Evolutionary conservation across 2,888 invertebrate species (phyloP).

Genomic region (Polyommatus icarus): DNA sequence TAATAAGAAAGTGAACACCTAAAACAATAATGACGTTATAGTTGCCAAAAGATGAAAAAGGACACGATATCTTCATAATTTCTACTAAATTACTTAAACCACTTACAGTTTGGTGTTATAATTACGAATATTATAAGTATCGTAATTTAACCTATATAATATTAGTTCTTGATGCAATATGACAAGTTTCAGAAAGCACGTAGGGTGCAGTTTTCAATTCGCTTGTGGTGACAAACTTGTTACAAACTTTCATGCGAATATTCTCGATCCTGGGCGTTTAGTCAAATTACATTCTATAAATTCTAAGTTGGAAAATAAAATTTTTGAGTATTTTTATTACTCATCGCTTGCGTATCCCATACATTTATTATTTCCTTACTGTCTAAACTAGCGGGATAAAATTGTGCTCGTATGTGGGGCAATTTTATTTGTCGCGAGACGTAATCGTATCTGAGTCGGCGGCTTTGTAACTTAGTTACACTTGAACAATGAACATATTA

Average conservation of each 20-base stretch:
- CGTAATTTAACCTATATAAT: no score
- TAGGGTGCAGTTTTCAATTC: background rate
- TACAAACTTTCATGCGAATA: background rate
- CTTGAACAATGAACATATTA: background rate
- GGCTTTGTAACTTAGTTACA: slow-evolving; percentile 1
- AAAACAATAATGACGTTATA: no score
- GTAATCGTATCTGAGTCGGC: background rate
- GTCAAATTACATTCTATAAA: no score
- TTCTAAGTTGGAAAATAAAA: no score
- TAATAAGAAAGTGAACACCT: no score
- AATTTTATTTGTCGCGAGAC: background rate
- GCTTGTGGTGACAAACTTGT: background rate
- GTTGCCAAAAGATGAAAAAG: background rate
- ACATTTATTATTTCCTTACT: no score
- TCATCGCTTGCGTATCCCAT: no score
- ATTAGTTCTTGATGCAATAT: background rate
- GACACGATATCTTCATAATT: background rate
- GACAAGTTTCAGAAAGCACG: background rate
- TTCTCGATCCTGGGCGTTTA: background rate
- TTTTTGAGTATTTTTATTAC: no score
- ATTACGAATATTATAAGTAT: no score
- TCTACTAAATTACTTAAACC: no score
- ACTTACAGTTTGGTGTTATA: no score
- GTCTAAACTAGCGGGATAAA: background rate
- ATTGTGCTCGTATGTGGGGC: background rate